Evolutionary conservation across 1,140 invertebrate genomes (phyloP).

Genomic region (Cotesia chilonis): DNA sequence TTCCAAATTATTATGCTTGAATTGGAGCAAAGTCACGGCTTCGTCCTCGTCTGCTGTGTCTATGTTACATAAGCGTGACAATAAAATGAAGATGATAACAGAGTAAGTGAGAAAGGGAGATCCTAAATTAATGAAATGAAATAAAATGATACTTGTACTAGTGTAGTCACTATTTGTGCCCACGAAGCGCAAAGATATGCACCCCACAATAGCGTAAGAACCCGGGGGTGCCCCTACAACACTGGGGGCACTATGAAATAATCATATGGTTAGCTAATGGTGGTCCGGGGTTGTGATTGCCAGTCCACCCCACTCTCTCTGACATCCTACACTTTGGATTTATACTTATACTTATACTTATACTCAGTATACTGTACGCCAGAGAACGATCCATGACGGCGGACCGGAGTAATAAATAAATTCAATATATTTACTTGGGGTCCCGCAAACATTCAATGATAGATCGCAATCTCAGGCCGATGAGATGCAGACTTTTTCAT

Average conservation of each 20-base stretch:
- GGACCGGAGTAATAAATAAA: conserved; percentile 42
- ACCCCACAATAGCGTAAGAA: conserved; percentile 47
- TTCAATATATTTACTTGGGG: conserved; percentile 39
- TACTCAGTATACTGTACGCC: too few relatives aligned
- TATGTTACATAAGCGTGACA: too few relatives aligned
- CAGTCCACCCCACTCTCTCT: conserved; percentile 45
- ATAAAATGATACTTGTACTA: background rate
- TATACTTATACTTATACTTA: too few relatives aligned
- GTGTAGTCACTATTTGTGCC: background rate
- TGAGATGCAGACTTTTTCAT: conserved; percentile 26
- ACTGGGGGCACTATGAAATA: conserved; percentile 61
- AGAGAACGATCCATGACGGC: conserved; percentile 26
- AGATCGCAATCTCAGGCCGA: conserved; percentile 56
- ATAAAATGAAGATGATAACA: background rate
- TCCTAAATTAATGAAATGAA: background rate
- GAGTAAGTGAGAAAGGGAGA: background rate
- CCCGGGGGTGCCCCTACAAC: background rate
- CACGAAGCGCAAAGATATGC: conserved; percentile 58
- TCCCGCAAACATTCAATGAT: conserved; percentile 53
- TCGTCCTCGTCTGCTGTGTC: background rate
- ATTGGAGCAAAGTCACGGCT: conserved; percentile 19
- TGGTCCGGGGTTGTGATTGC: conserved; percentile 55
- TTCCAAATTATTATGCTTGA: conserved; percentile 15
- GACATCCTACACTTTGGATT: too few relatives aligned
- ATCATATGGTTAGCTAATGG: conserved; percentile 68